Conservation (phyloP, 2,797 vertebrate species). For the Micrastur ruficollis region DNA sequence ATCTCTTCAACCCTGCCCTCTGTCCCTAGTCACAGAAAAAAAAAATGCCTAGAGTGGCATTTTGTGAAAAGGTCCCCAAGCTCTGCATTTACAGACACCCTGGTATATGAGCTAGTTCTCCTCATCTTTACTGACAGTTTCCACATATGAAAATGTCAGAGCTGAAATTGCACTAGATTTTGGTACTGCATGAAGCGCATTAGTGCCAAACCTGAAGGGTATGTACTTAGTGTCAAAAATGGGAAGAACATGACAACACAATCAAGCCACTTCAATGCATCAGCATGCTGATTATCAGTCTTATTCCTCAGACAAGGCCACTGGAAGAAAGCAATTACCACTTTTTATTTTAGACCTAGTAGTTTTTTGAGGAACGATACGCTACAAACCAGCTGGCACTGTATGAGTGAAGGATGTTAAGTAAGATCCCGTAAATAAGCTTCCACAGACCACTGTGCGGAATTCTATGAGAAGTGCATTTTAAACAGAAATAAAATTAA, state of each 20-base stretch:
- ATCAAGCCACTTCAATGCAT: background rate
- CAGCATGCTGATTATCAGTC: background rate
- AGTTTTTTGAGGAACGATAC: background rate
- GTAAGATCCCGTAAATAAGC: slow-evolving; percentile 29
- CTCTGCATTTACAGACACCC: background rate
- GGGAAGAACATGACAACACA: background rate
- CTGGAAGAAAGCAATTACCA: background rate
- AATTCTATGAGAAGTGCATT: slow-evolving; percentile 5
- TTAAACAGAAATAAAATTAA: slow-evolving; percentile 46
- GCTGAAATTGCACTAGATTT: background rate
- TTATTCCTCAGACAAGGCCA: background rate
- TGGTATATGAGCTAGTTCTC: background rate
- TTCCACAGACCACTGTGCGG: background rate
- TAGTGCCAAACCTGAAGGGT: background rate
- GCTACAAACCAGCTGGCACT: slow-evolving; percentile 13
- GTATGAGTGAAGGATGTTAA: background rate
- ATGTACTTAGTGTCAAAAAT: background rate
- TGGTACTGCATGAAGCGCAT: background rate
- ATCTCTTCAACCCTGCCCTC: background rate
- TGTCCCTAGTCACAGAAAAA: background rate
- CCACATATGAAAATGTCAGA: background rate
- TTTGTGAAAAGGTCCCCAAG: background rate
- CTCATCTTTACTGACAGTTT: background rate
- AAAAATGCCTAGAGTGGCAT: background rate
- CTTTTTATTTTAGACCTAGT: background rate